Evolutionary conservation across 2,888 invertebrate species (phyloP), one percentile per base, ranked within the genome.

Genomic region (Hypolimnas misippus): DNA sequence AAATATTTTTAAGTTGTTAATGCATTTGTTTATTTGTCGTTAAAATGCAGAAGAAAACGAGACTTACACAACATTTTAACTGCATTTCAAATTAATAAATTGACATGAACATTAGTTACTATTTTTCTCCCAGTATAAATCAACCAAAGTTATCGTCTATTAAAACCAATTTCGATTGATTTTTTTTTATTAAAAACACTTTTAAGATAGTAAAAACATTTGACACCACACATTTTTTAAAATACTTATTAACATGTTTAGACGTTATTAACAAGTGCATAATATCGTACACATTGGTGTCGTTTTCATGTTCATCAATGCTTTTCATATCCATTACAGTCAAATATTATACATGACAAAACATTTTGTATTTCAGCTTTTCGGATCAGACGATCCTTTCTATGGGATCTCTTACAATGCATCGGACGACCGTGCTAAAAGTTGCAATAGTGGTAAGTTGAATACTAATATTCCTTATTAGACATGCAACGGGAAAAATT

Each of bases 311-410:
- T 7, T 29, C 14, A 49, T 49, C 7, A 14, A 25, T 49, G 49
- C 49, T 49, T 49, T 49, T 29, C 25, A 19, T 17, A 8, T 49
- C 21, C 19, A 51, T 50, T n/a, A 29, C 14, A 6, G n/a, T 3
- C 14, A 16, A 25, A 14, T 10, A 3, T 25, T 12, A 49, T 29
- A 1, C 29, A 14, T 29, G 14, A 29, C 6, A 29, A 29, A 29
- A n/a, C 1, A 14, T 49, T 66, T 63, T 65, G 52, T 60, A 46
- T 89, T 91, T 67, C 84, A 92, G 92, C 74, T 92, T 57, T 92
- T 92, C 71, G 88, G 90, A 33, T 80, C 87, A 2, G 92, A 92
- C 50, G 92, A 92, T 77, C 92, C 92, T n/a, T 90, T 92, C 77
- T 92, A 92, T 79, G 92, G 92, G 40, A 82, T 92, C 53, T 77